Percentiles rank a stretch among this genome's conserved stretches.
These are phyloP conservation scores for Drosophila nigrodunni DNA, from an alignment of 1,140 invertebrate genomes.

Conservation along the genomic window DNA sequence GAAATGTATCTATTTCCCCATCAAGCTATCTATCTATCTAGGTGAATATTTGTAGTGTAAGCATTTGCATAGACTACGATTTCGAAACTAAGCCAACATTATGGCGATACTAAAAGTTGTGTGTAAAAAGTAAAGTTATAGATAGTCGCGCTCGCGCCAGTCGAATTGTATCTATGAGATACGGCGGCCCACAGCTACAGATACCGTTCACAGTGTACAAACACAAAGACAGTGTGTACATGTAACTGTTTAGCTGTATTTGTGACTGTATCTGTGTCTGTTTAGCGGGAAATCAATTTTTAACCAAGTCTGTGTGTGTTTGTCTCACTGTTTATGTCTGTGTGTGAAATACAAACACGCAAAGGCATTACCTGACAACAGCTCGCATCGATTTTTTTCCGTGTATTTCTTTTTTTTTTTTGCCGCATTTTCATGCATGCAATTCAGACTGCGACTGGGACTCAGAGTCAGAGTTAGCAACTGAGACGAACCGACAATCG, in stretches of 20 bases:
- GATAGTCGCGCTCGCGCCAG: constrained; percentile 37
- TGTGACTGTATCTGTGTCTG: constrained; percentile 56
- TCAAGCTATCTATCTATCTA: background rate
- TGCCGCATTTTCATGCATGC: constrained; percentile 50
- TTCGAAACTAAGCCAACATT: constrained; percentile 66
- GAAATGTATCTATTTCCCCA: constrained; percentile 1
- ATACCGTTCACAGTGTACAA: constrained; percentile 11
- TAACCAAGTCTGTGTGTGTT: constrained; percentile 51
- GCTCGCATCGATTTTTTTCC: constrained; percentile 67
- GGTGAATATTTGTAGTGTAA: constrained; percentile 6
- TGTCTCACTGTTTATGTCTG: constrained; percentile 19
- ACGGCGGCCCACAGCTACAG: constrained; percentile 37
- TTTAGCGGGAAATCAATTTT: constrained; percentile 70
- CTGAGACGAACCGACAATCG: constrained; percentile 57
- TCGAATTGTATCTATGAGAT: constrained; percentile 64
- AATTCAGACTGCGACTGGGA: background rate
- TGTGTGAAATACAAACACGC: constrained; percentile 32
- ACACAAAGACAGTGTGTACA: constrained; percentile 7
- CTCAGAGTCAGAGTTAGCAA: constrained; percentile 9
- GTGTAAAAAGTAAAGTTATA: constrained; percentile 23
- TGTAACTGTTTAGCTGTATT: constrained; percentile 25
- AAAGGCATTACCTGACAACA: constrained; percentile 64
- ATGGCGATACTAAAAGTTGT: constrained; percentile 47
- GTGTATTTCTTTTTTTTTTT: background rate
- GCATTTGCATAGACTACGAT: constrained; percentile 74